Evolutionary conservation across 2,113 vertebrate species (phyloP).

Genomic region (Macheiramphus alcinus): DNA sequence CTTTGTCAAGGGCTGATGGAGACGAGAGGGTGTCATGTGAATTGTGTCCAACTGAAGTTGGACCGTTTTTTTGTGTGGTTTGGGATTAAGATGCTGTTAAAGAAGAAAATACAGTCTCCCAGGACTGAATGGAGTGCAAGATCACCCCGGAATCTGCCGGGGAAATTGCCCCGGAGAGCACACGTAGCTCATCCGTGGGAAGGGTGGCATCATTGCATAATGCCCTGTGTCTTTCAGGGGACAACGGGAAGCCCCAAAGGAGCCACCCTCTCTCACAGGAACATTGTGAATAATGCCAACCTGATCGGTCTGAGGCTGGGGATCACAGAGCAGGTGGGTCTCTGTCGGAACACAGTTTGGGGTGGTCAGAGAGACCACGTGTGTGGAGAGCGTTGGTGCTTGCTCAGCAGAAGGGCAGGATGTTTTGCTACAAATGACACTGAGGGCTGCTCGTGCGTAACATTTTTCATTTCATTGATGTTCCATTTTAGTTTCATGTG

Average conservation of each 20-base stretch:
- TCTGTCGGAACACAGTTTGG: background rate
- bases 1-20: background rate
- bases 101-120: background rate
- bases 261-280: conserved; percentile 88
- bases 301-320: conserved; percentile 76
- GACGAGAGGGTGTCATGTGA: background rate
- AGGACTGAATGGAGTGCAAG: background rate
- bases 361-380: accelerated
- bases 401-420: background rate
- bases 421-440: background rate
- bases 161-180: background rate
- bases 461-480: background rate
- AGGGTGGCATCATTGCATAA: background rate
- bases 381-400: background rate
- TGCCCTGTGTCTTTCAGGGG: conserved; percentile 75
- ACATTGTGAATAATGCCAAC: conserved; percentile 88
- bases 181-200: accelerated
- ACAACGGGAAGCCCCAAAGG: conserved; percentile 93
- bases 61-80: background rate
- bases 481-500: background rate
- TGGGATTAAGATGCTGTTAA: background rate
- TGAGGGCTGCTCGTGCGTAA: background rate
- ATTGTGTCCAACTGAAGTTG: background rate
- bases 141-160: background rate
- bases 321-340: conserved; percentile 75